phyloP scores from a whole-genome alignment of 2,888 invertebrate genomes.

The Dicranocentrus wangi region DNA sequence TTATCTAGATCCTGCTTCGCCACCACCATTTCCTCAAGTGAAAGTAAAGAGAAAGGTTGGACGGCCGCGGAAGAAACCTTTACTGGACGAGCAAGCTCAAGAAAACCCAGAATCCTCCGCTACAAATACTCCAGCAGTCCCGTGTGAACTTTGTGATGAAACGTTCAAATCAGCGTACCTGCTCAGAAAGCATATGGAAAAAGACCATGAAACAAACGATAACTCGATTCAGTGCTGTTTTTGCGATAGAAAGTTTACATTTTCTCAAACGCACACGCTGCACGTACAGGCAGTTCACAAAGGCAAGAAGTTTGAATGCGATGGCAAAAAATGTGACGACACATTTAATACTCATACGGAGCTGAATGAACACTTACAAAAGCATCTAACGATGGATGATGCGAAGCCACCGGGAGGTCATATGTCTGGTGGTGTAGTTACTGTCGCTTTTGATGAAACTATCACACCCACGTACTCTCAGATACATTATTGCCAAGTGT shows the following conservation, averaged over 20 bases:
- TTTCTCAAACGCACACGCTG: slow-evolving; percentile 4
- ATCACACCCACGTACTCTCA: no score
- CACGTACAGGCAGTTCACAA: slow-evolving; percentile 6
- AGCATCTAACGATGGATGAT: slow-evolving; percentile 10
- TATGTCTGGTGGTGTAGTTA: no score
- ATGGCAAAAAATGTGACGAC: slow-evolving; percentile 7
- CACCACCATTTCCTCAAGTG: neutral
- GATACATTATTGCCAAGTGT: slow-evolving; percentile 1
- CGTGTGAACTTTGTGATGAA: slow-evolving; percentile 15
- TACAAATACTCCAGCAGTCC: neutral
- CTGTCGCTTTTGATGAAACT: no score
- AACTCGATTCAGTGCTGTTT: slow-evolving; percentile 2
- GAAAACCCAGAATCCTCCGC: no score
- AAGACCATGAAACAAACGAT: slow-evolving; percentile 4
- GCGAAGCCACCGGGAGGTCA: no score
- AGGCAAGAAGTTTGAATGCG: slow-evolving; percentile 14
- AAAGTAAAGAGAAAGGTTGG: neutral
- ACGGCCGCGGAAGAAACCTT: neutral
- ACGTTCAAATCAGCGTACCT: neutral
- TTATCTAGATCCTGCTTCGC: slow-evolving; percentile 7
- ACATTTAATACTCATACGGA: neutral
- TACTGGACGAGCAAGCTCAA: neutral
- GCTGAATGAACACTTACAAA: slow-evolving; percentile 22
- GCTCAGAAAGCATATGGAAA: slow-evolving; percentile 25
- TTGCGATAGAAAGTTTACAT: neutral